A percentile compares a stretch with the other conserved stretches of the same genome.
phyloP scores from a whole-genome alignment of 1,140 invertebrate species.

The Anagrus nilaparvatae region DNA sequence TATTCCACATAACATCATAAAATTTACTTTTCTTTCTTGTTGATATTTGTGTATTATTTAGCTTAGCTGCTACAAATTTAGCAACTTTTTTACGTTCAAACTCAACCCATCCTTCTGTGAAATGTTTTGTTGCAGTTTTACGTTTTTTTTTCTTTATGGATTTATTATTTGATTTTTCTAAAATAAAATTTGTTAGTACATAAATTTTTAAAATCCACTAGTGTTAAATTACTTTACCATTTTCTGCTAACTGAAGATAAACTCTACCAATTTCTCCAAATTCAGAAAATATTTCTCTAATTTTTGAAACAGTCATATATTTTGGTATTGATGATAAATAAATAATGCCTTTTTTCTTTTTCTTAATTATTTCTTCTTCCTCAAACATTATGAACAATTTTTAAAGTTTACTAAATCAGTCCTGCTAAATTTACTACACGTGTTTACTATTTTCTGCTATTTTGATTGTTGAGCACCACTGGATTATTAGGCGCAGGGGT shows the following conservation, averaged over 20 bases:
- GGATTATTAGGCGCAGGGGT: no score
- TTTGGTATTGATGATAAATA: conserved; percentile 82
- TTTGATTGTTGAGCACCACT: no score
- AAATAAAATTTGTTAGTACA: no score
- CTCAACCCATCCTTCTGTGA: conserved; percentile 94
- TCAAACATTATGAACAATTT: no score
- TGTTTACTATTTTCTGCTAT: no score
- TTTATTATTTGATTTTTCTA: conserved; percentile 26
- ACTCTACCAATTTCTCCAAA: conserved; percentile 77
- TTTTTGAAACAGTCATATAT: conserved; percentile 74
- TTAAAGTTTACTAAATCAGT: no score
- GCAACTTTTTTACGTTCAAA: conserved; percentile 84
- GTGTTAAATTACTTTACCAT: no score
- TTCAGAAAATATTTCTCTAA: conserved; percentile 66
- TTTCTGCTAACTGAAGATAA: conserved; percentile 65
- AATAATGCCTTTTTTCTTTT: conserved; percentile 66
- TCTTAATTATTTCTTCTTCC: no score
- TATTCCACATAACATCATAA: conserved; percentile 87
- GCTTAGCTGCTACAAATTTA: conserved; percentile 65
- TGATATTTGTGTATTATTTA: conserved; percentile 86
- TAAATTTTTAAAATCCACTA: no score
- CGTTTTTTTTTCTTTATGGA: conserved; percentile 45
- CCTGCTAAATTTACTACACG: no score
- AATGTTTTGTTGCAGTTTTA: conserved; percentile 51
- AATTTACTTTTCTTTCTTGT: conserved; percentile 76